Percentiles rank a stretch among this genome's conserved stretches.
Conservation (phyloP, 2,797 vertebrate genomes). For the Thamnophis elegans region DNA sequence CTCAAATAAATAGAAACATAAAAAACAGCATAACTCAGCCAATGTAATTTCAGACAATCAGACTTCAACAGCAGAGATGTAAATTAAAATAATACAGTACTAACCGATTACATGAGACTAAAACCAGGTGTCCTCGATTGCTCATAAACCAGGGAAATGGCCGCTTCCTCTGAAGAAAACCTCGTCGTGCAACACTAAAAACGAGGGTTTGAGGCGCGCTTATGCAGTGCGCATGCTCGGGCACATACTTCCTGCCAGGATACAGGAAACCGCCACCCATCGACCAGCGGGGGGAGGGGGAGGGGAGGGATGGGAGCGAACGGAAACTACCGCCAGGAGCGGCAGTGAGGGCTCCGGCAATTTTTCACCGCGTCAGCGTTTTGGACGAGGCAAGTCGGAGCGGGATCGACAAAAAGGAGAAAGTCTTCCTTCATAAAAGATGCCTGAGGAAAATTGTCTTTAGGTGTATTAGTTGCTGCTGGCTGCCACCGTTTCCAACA, state of each 20-base stretch:
- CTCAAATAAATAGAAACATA: background rate
- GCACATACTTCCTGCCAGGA: background rate
- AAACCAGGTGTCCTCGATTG: background rate
- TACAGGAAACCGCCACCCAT: background rate
- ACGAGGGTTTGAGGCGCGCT: background rate
- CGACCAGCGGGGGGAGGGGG: background rate
- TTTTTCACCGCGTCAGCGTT: background rate
- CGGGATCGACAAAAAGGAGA: background rate
- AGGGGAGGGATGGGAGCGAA: background rate
- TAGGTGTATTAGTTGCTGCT: constrained; percentile 21
- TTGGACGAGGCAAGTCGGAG: background rate
- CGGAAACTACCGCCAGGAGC: background rate
- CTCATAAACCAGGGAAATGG: background rate
- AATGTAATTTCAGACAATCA: background rate
- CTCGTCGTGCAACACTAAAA: background rate
- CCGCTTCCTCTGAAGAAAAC: background rate
- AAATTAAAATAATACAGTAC: background rate
- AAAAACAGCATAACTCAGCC: background rate
- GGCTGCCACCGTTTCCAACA: background rate
- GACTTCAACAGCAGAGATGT: background rate
- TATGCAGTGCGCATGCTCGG: constrained; percentile 17
- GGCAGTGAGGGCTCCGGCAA: background rate
- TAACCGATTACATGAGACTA: background rate
- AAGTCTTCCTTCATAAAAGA: constrained; percentile 32
- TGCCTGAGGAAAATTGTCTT: constrained; percentile 67